Base-by-base conservation (phyloP, 2,888 invertebrate species). In the Hyposoter didymator region DNA sequence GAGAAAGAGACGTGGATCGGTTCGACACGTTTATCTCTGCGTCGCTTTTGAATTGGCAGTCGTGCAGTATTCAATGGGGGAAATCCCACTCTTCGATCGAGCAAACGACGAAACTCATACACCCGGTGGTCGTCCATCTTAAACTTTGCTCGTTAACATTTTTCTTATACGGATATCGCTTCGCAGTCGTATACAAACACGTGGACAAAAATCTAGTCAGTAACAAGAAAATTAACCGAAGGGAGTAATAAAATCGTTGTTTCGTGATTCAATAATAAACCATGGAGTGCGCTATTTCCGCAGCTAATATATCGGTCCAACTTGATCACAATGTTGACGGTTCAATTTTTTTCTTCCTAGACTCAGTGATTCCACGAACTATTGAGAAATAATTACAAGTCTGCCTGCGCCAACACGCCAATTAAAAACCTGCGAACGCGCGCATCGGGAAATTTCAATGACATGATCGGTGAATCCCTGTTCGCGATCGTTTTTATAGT, bases 11-110 rank as follows among this genome's bases (percentile, higher is more conserved):
- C 4, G 22, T 81, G 49, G 78, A 82, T 78, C 43, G 69, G 28
- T 78, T 64, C 45, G 67, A 47, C 78, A 78, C 82, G 82, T 82
- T 70, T 69, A 82, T 82, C 74, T 79, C 78, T 69, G 52, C 67
- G 52, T 67, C 39, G n/a, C 62, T 62, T 17, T 70, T 62, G 66
- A 69, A 84, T 84, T 70, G 66, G 12, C 70, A 49, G 78, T 45
- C 64, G 35, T 49, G 49, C 75, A 49, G 49, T 35, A 55, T 76
- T 52, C 82, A 43, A 59, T 19, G 59, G 70, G 52, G 79, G 75
- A 75, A 75, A 55, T 49, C 64, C 79, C 74, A 79, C 74, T 79
- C 74, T 47, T 62, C 52, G 28, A 32, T 69, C 47, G 78, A 59
- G 47, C 28, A 19, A 43, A 32, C 43, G 70, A 64, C 78, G 43